Evolutionary conservation across 2,113 vertebrate species (phyloP), one percentile per base, ranked within the genome.

Genomic region (Mormyrus lacerda): DNA sequence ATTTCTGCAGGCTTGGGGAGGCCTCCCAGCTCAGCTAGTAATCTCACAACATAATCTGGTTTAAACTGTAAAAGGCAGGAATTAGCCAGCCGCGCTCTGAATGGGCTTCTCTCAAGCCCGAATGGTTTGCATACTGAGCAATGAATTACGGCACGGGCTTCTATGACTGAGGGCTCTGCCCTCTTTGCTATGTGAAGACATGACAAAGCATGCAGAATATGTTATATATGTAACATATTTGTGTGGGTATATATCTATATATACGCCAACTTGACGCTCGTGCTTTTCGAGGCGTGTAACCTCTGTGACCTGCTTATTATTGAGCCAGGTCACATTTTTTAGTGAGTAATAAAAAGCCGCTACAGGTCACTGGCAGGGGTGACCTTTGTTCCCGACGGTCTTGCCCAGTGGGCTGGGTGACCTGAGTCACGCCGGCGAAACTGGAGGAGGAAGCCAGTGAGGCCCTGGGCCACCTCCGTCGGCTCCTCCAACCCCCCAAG

Each of bases 1-100:
- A 95, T 95, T 95, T 94, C 93, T 45, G 24, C 50, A 94, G 94
- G 92, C 92, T 94, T 92, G 93, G 91, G 89, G 93, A 93, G 91
- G 91, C 92, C 92, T 92, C 94, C 93, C 93, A 91, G 93, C 94
- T 94, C 94, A 96, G 94, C 94, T 95, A 94, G 93, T 95, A 95
- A 96, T 95, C 94, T 95, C 91, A 91, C 92, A 92, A 93, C 93
- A 94, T 95, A 95, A 95, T 95, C 95, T 95, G 92, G 92, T 94
- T 93, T 94, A 95, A 94, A 95, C 92, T 95, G 94, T 94, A 96
- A 95, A 94, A 94, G 93, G 93, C 94, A 95, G 95, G 95, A 95
- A 91, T 93, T 91, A 94, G 94, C 95, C 93, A 95, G 93, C 93
- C 92, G 91, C 93, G 95, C 94, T 93, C 94, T 92, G 90, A 90